phyloP scores from a whole-genome alignment of 2,113 vertebrate genomes.

The Lophotis ruficrista region DNA sequence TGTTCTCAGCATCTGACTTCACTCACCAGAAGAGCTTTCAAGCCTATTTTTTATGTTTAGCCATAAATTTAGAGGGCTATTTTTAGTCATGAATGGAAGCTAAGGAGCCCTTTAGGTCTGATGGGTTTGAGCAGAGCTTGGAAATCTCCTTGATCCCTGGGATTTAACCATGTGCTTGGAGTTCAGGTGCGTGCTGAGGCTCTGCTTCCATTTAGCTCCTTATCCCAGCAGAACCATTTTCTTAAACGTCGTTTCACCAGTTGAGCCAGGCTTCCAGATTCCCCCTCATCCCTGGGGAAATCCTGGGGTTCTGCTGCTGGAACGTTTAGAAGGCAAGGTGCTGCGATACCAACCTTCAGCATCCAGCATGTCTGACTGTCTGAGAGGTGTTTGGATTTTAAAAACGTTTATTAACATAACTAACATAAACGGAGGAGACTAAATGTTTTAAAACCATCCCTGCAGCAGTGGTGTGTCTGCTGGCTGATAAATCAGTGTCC shows the following conservation, averaged over 20 bases:
- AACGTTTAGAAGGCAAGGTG: too few relatives aligned
- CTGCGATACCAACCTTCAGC: not conserved
- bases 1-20: not conserved
- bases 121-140: not conserved
- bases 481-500: slow-evolving; percentile 45
- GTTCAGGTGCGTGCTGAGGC: not conserved
- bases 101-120: not conserved
- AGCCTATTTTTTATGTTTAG: not conserved
- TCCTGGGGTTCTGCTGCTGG: not conserved
- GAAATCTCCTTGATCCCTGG: not conserved
- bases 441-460: not conserved
- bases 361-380: not conserved
- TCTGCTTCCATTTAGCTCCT: not conserved
- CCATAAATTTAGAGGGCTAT: not conserved
- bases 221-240: not conserved
- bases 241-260: accelerated
- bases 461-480: not conserved
- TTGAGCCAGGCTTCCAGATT: not conserved
- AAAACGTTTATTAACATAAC: not conserved
- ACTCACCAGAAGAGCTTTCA: not conserved
- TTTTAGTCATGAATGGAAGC: not conserved
- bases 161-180: not conserved
- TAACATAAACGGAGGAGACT: not conserved
- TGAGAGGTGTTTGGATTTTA: not conserved
- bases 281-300: not conserved